Percentiles rank a stretch among this genome's conserved stretches.
Conservation (phyloP, 2,113 vertebrate genomes). For the Xenopus laevis region DNA sequence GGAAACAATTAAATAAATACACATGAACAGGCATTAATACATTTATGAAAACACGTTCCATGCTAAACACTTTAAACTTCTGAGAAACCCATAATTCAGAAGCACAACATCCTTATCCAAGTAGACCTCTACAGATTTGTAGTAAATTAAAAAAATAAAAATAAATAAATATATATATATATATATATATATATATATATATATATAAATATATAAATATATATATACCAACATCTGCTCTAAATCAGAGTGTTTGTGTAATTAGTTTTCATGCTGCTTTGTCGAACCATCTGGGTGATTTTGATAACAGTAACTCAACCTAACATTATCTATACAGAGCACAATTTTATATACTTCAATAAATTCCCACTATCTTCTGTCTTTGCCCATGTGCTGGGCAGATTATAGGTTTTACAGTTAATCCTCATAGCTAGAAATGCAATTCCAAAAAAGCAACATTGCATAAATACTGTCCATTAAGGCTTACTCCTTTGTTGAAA, state of each 20-base stretch:
- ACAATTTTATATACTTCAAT: conserved; percentile 43
- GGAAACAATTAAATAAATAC: too few relatives aligned
- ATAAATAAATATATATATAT: background rate
- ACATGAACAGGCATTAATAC: too few relatives aligned
- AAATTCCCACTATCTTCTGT: conserved; percentile 33
- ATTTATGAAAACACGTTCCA: too few relatives aligned
- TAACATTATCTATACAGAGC: conserved; percentile 43
- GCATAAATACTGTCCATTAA: conserved; percentile 1
- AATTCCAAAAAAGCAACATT: conserved; percentile 21
- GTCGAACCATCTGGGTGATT: conserved; percentile 37
- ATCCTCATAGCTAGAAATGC: conserved; percentile 31
- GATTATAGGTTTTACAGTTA: conserved; percentile 37
- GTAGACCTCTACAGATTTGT: conserved; percentile 40
- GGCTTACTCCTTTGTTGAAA: background rate
- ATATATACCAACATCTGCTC: conserved; percentile 33
- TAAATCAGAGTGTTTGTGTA: conserved; percentile 38
- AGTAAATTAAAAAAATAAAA: conserved; percentile 40
- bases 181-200: background rate
- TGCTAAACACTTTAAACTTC: too few relatives aligned
- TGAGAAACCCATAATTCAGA: too few relatives aligned
- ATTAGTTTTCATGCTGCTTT: conserved; percentile 42
- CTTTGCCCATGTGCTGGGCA: conserved; percentile 28
- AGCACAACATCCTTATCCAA: conserved; percentile 39
- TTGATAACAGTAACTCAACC: conserved; percentile 44
- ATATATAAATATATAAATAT: too few relatives aligned